Evolutionary conservation across 2,888 invertebrate species (phyloP).

Genomic region (Stratiomys singularior): DNA sequence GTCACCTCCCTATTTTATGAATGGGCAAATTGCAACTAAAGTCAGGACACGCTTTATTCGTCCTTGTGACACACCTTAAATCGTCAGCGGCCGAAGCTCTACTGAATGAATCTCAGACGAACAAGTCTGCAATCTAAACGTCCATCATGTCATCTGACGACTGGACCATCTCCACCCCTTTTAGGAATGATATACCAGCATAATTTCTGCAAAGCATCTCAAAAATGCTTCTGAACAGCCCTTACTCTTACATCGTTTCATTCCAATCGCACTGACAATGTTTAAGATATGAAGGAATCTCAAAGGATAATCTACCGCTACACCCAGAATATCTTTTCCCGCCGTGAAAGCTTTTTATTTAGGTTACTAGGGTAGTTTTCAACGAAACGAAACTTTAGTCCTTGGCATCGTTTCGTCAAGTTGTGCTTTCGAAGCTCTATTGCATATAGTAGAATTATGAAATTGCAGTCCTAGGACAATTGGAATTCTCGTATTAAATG

Average conservation of each 20-base stretch:
- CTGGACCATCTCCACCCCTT: constrained; percentile 13
- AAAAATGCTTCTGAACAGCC: constrained; percentile 1
- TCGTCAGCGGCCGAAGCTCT: constrained; percentile 62
- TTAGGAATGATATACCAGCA: background rate
- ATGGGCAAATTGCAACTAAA: constrained; percentile 20
- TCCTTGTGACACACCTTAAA: constrained; percentile 58
- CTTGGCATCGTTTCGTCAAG: constrained; percentile 10
- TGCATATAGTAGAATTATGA: background rate
- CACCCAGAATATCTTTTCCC: background rate
- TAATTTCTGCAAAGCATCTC: background rate
- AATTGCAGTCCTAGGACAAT: constrained; percentile 15
- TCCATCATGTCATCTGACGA: constrained; percentile 9
- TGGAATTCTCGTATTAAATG: too few relatives aligned
- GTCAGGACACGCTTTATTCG: constrained; percentile 8
- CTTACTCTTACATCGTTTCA: background rate
- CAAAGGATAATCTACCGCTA: constrained; percentile 19
- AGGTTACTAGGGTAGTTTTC: constrained; percentile 29
- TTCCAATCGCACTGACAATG: background rate
- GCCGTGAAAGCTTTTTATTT: constrained; percentile 26
- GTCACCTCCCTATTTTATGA: constrained; percentile 36
- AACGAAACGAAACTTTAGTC: constrained; percentile 11
- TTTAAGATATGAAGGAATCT: background rate
- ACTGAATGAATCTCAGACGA: constrained; percentile 56
- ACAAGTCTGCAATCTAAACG: constrained; percentile 1
- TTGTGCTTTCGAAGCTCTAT: background rate